Evolutionary conservation across 1,140 invertebrate genomes (phyloP).

Genomic region (Archivesica marissinica): DNA sequence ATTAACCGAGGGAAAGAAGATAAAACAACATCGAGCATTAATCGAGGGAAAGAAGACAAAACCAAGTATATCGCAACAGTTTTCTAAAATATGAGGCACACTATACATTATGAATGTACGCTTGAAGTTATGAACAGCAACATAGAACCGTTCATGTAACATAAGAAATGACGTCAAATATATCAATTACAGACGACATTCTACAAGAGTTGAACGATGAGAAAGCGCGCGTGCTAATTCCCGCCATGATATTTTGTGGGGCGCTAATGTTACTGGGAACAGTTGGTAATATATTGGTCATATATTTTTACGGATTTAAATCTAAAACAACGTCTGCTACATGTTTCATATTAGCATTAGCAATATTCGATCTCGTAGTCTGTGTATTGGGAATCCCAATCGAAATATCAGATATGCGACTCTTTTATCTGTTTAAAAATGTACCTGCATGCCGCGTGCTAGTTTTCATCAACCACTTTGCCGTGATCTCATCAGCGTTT

Average conservation of each 20-base stretch:
- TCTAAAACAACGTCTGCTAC: slow-evolving; percentile 68
- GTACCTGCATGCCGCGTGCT: slow-evolving; percentile 68
- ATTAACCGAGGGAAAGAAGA: no score
- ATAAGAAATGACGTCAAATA: not conserved
- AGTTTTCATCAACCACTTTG: slow-evolving; percentile 71
- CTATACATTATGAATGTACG: not conserved
- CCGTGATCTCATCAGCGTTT: slow-evolving; percentile 69
- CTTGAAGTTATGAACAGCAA: no score
- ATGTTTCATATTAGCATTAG: slow-evolving; percentile 67
- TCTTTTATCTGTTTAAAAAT: slow-evolving; percentile 69
- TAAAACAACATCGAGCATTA: no score
- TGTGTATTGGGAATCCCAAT: slow-evolving; percentile 74
- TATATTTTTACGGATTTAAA: slow-evolving; percentile 72
- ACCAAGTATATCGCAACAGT: no score
- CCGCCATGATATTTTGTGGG: slow-evolving; percentile 65
- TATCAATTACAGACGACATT: slow-evolving; percentile 6
- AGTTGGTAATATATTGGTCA: slow-evolving; percentile 70
- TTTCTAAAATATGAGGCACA: no score
- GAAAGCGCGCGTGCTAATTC: slow-evolving; percentile 64
- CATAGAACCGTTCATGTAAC: no score
- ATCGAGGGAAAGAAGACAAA: no score
- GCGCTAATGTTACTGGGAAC: slow-evolving; percentile 71
- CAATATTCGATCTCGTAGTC: slow-evolving; percentile 72
- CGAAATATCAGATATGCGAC: slow-evolving; percentile 67
- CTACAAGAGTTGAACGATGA: slow-evolving; percentile 64